Percentiles rank a stretch among this genome's conserved stretches.
phyloP scores from a whole-genome alignment of 2,113 vertebrate genomes.

The Dolichallabes microphthalmus region DNA sequence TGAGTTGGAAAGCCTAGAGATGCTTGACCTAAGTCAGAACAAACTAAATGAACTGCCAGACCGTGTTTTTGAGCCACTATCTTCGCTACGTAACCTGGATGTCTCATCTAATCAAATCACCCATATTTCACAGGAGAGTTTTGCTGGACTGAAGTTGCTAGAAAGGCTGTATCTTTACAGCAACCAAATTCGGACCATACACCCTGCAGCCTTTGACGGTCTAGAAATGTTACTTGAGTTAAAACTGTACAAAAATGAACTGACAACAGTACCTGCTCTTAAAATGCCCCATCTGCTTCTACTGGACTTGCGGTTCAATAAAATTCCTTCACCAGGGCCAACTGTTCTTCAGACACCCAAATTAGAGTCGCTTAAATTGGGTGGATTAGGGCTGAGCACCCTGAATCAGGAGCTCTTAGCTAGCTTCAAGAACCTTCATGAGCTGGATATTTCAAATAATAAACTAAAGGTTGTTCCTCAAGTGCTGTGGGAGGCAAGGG shows the following conservation, averaged over 20 bases:
- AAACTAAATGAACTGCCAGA: constrained; percentile 80
- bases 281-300: constrained; percentile 83
- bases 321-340: constrained; percentile 68
- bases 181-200: constrained; percentile 85
- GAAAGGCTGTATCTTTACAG: constrained; percentile 90
- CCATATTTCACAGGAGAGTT: constrained; percentile 85
- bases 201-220: constrained; percentile 79
- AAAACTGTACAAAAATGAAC: constrained; percentile 87
- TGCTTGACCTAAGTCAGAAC: constrained; percentile 94
- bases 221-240: constrained; percentile 87
- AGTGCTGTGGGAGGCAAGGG: constrained; percentile 71
- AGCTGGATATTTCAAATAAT: constrained; percentile 89
- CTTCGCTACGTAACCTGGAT: constrained; percentile 86
- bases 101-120: constrained; percentile 88
- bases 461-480: constrained; percentile 75
- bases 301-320: constrained; percentile 89
- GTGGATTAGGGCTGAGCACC: constrained; percentile 78
- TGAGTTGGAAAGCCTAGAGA: constrained; percentile 76
- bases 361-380: constrained; percentile 84
- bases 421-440: constrained; percentile 82
- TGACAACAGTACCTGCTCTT: constrained; percentile 77
- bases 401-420: constrained; percentile 79
- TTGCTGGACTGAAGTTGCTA: constrained; percentile 80
- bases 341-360: constrained; percentile 76
- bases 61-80: constrained; percentile 81